Evolutionary conservation across 2,113 vertebrate species (phyloP), one percentile per base, ranked within the genome.

Genomic region (Brachypodius melanocephalos): DNA sequence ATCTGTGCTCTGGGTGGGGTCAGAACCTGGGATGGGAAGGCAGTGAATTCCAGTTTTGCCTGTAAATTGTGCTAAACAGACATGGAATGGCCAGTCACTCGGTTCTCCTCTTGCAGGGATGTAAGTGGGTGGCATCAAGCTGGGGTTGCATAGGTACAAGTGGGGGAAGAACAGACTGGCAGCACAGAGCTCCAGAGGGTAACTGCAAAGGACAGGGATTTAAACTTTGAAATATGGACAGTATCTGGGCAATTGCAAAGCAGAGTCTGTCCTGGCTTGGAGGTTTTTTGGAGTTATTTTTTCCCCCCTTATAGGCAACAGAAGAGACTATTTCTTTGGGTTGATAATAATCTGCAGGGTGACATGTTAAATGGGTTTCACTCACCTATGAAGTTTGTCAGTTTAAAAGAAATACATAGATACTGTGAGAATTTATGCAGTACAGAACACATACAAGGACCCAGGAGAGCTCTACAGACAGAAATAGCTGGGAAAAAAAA

Each of bases 371-470:
- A 48, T 81, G 40, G 36, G 45, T 89, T 86, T 93, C 68, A 74
- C 34, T 93, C 71, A 76, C 62, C 43, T 63, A 8, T 21, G 9
- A 45, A 40, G 48, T 85, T 54, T 89, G 66, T 89, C 55, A 28
- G 58, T 88, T 89, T 77, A 79, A 89, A 88, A 59, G 34, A 94
- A 89, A 85, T 59, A 18, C 18, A 31, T 17, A 54, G 48, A 31
- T 66, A 19, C 36, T 85, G 40, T 65, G 84, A 74, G 54, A 46
- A 90, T 93, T 83, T 91, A n/a, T 77, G 46, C 63, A 63, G n/a
- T 67, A 40, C 28, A 52, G 74, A 84, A 63, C 49, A 43, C 19
- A 55, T 58, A 32, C 10, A 32, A 65, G 13, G 49, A 40, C 52
- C 48, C n/a, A 19, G 6, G 88, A 83, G 63, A 74, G 51, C 22